Conservation (phyloP, 2,888 invertebrate species). For the Pteria penguin region DNA sequence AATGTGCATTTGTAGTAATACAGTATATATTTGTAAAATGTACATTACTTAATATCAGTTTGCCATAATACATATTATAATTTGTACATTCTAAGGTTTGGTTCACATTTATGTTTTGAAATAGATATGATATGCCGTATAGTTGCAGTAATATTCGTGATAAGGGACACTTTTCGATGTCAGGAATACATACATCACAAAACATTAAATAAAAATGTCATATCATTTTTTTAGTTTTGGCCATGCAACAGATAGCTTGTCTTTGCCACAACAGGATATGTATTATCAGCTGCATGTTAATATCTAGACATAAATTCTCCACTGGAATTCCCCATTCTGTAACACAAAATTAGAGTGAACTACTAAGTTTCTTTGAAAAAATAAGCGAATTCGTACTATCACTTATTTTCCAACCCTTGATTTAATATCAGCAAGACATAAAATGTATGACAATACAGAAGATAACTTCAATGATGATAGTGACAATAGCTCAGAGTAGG, state of each 20-base stretch:
- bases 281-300: background rate
- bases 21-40: no score
- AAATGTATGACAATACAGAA: background rate
- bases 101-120: no score
- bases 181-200: background rate
- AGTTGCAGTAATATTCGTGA: background rate
- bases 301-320: background rate
- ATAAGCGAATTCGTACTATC: background rate
- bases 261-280: background rate
- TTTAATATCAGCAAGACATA: background rate
- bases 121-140: background rate
- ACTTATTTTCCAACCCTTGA: background rate
- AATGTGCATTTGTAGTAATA: no score
- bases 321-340: background rate
- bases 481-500: background rate
- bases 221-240: no score
- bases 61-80: no score
- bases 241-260: background rate
- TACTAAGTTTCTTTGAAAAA: background rate
- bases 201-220: background rate
- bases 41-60: no score
- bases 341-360: background rate
- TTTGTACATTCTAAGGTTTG: no score
- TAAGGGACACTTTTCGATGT: background rate
- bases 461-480: background rate